These are phyloP conservation scores for Amniataba percoides DNA, from an alignment of 2,797 vertebrate genomes.

Conservation along the genomic window DNA sequence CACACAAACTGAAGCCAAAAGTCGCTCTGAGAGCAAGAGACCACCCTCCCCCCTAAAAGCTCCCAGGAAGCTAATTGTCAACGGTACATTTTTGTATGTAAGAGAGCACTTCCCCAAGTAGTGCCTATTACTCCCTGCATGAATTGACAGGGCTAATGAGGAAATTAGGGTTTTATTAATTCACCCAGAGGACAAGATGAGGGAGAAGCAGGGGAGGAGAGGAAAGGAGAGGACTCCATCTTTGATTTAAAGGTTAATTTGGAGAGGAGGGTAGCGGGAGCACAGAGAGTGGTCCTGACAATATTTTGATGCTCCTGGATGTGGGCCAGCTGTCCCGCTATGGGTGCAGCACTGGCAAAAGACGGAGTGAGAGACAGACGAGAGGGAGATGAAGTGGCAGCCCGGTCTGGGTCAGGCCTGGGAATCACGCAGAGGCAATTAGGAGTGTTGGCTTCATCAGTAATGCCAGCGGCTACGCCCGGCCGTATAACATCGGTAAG, in stretches of 20 bases:
- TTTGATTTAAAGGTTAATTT: constrained; percentile 86
- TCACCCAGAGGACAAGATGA: constrained; percentile 77
- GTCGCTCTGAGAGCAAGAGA: constrained; percentile 40
- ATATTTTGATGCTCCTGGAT: constrained; percentile 79
- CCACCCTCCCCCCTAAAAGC: constrained; percentile 33
- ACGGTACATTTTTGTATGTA: constrained; percentile 72
- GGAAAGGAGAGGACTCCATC: constrained; percentile 70
- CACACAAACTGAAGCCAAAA: constrained; percentile 45
- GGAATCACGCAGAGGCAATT: constrained; percentile 78
- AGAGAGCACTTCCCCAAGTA: constrained; percentile 71
- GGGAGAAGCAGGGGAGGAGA: constrained; percentile 61
- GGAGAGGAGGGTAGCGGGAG: constrained; percentile 66
- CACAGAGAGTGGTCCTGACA: constrained; percentile 73
- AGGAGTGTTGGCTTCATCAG: constrained; percentile 71
- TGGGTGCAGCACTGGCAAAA: constrained; percentile 47
- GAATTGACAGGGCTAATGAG: constrained; percentile 84
- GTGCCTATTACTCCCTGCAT: constrained; percentile 76
- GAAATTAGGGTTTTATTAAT: constrained; percentile 85
- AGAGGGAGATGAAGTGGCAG: constrained; percentile 66
- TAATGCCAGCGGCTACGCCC: constrained; percentile 66
- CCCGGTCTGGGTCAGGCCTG: constrained; percentile 72
- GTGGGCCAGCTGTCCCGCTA: constrained; percentile 72
- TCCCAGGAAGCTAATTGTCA: constrained; percentile 75
- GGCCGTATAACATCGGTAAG: constrained; percentile 47
- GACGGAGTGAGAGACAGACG: constrained; percentile 46